These are phyloP conservation scores for Drosophila fuyamai DNA, from an alignment of 1,140 invertebrate species.

Conservation along the genomic window DNA sequence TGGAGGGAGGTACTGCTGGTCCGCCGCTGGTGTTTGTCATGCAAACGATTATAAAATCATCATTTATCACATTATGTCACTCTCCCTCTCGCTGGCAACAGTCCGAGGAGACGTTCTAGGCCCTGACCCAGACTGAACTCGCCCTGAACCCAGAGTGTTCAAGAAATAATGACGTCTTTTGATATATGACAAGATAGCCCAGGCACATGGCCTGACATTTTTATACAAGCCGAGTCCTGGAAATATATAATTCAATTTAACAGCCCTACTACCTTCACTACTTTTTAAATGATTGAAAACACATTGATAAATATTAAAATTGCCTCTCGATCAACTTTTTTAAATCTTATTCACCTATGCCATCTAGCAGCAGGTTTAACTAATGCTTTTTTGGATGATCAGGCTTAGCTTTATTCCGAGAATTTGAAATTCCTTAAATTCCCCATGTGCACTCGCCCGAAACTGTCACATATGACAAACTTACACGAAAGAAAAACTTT, in stretches of 20 bases:
- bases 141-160: slow-evolving; percentile 24
- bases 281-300: slow-evolving; percentile 1
- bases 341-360: too few species aligned
- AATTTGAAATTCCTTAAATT: slow-evolving; percentile 18
- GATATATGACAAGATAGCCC: slow-evolving; percentile 45
- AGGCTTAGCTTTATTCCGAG: not conserved
- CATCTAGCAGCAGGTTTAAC: too few species aligned
- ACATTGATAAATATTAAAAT: too few species aligned
- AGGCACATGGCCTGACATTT: slow-evolving; percentile 38
- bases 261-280: not conserved
- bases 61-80: slow-evolving; percentile 80
- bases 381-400: not conserved
- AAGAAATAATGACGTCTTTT: slow-evolving; percentile 62
- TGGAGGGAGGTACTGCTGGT: not conserved
- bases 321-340: too few species aligned
- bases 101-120: slow-evolving; percentile 41
- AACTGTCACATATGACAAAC: slow-evolving; percentile 37
- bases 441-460: slow-evolving; percentile 14
- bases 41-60: slow-evolving; percentile 83
- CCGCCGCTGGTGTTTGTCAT: slow-evolving; percentile 53
- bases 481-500: slow-evolving; percentile 41
- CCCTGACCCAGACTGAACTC: slow-evolving; percentile 45
- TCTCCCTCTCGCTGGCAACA: slow-evolving; percentile 52
- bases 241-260: slow-evolving; percentile 33
- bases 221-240: slow-evolving; percentile 21